A percentile compares a stretch with the other conserved stretches of the same genome.
Conservation (phyloP, 2,113 vertebrate genomes). For the Nyctibius bracteatus region DNA sequence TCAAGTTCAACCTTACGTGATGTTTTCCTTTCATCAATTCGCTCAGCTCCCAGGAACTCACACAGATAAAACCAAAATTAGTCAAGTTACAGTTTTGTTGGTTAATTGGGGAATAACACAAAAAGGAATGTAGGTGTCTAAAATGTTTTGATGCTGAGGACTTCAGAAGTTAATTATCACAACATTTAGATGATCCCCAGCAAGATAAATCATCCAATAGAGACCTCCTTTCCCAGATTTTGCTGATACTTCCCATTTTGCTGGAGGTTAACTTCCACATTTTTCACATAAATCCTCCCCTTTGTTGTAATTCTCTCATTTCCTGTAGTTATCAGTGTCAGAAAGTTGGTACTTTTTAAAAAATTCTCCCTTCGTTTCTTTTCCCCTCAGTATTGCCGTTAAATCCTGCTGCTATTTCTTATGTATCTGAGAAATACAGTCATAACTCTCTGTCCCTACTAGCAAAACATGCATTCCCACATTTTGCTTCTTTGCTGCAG, state of each 20-base stretch:
- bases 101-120: not conserved
- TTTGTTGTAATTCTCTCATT: not conserved
- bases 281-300: not conserved
- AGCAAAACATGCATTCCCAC: conserved; percentile 1
- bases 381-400: not conserved
- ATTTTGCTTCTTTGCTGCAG: not conserved
- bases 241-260: not conserved
- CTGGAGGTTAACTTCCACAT: not conserved
- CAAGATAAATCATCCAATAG: not conserved
- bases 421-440: not conserved
- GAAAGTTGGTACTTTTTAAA: not conserved
- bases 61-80: not conserved
- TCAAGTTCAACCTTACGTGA: not conserved
- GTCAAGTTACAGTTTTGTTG: not conserved
- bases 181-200: not conserved
- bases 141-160: not conserved
- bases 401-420: not conserved
- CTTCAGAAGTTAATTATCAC: not conserved
- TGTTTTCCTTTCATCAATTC: not conserved
- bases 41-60: not conserved
- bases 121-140: not conserved
- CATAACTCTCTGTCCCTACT: not conserved
- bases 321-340: not conserved
- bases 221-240: not conserved
- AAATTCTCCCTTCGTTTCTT: not conserved